A percentile compares a stretch with the other conserved stretches of the same genome.
Evolutionary conservation across 2,888 invertebrate genomes (phyloP).

Genomic region (Oligia strigilis): DNA sequence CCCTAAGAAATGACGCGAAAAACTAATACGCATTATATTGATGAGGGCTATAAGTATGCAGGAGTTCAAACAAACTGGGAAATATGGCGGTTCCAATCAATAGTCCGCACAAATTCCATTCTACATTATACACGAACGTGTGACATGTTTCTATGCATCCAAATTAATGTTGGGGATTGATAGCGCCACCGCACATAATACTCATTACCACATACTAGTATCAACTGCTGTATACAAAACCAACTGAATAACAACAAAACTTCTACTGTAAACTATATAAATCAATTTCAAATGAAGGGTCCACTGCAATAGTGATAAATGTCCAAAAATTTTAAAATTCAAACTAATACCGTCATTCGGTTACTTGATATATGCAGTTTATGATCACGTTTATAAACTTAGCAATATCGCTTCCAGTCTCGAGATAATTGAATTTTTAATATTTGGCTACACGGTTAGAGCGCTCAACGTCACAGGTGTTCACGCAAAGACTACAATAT

Average conservation of each 20-base stretch:
- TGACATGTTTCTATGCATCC: conserved; percentile 15
- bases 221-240: conserved; percentile 11
- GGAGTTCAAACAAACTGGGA: conserved; percentile 45
- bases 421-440: no score
- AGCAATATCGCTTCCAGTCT: no score
- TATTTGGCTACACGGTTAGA: no score
- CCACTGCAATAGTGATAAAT: no score
- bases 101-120: conserved; percentile 8
- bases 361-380: no score
- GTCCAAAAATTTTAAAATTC: no score
- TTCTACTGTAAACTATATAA: conserved; percentile 1
- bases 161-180: conserved; percentile 21
- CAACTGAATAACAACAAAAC: conserved; percentile 21
- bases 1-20: conserved; percentile 50
- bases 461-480: no score
- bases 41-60: conserved; percentile 57
- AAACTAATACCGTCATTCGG: no score
- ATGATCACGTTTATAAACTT: no score
- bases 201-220: conserved; percentile 37
- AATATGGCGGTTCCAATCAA: conserved; percentile 39
- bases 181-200: conserved; percentile 22
- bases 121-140: neutral
- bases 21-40: conserved; percentile 53
- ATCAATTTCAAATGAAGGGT: conserved; percentile 16
- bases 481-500: no score